Evolutionary conservation across 2,888 invertebrate genomes (phyloP).

Genomic region (Sesia bembeciformis): DNA sequence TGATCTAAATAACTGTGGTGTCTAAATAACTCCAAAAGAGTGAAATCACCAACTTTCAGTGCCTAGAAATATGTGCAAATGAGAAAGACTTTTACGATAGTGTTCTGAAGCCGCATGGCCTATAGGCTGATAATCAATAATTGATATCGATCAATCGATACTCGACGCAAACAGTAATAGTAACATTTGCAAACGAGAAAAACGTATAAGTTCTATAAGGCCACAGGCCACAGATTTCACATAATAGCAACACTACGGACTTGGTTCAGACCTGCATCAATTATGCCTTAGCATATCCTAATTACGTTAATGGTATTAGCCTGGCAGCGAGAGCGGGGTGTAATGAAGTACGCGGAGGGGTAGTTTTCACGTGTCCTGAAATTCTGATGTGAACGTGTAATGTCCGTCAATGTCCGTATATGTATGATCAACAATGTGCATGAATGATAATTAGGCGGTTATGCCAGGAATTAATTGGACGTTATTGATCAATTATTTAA

Average conservation of each 20-base stretch:
- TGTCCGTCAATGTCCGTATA: no score
- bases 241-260: slow-evolving; percentile 9
- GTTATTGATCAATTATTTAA: no score
- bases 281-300: slow-evolving; percentile 71
- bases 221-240: not conserved
- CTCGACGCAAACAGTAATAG: not conserved
- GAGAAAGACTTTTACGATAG: no score
- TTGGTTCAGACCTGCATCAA: slow-evolving; percentile 63
- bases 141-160: not conserved
- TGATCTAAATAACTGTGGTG: no score
- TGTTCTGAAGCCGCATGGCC: no score
- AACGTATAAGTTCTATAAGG: not conserved
- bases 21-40: no score
- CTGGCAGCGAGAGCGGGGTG: slow-evolving; percentile 45
- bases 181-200: not conserved
- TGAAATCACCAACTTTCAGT: no score
- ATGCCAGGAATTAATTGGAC: no score
- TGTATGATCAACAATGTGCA: no score
- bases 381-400: slow-evolving; percentile 36
- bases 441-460: no score
- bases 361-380: slow-evolving; percentile 44
- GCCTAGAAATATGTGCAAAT: no score
- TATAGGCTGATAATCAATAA: not conserved
- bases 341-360: slow-evolving; percentile 33
- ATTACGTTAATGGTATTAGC: slow-evolving; percentile 70